These are phyloP conservation scores for Auanema sp. DNA, from an alignment of 2,888 invertebrate species.

Conservation along the genomic window DNA sequence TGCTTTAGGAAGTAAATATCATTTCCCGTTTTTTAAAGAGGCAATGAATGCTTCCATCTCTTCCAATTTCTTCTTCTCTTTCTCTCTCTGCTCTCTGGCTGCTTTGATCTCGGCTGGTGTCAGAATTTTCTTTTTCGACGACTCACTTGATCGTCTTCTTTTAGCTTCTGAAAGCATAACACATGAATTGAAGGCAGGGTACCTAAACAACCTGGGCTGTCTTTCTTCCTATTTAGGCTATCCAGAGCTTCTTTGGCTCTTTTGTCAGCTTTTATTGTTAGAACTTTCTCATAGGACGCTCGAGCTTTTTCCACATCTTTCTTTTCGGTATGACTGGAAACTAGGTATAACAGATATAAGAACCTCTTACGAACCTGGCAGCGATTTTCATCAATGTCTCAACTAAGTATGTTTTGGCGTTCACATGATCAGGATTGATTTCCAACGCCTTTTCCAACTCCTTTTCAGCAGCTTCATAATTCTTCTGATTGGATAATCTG, in stretches of 20 bases:
- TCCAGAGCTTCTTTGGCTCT: conserved; percentile 4
- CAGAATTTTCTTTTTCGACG: not conserved
- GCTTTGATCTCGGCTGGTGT: conserved; percentile 6
- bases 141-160: too few relatives aligned
- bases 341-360: not conserved
- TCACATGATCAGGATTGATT: conserved; percentile 84
- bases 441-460: conserved; percentile 89
- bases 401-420: conserved; percentile 89
- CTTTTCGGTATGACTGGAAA: conserved; percentile 8
- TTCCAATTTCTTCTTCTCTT: conserved; percentile 9
- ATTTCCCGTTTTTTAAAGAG: conserved; percentile 10
- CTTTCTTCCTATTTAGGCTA: too few relatives aligned
- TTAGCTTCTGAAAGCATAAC: too few relatives aligned
- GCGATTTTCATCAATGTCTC: conserved; percentile 88
- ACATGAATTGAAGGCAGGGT: too few relatives aligned
- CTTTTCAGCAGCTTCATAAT: conserved; percentile 87
- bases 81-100: conserved; percentile 5
- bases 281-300: conserved; percentile 4
- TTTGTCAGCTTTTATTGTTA: conserved; percentile 7
- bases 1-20: not conserved
- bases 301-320: conserved; percentile 5
- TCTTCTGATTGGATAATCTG: conserved; percentile 85
- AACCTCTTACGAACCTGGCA: conserved; percentile 68
- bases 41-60: conserved; percentile 15
- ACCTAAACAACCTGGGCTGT: too few relatives aligned